These are phyloP conservation scores for Mythimna impura DNA, from an alignment of 2,888 invertebrate genomes.

Conservation along the genomic window DNA sequence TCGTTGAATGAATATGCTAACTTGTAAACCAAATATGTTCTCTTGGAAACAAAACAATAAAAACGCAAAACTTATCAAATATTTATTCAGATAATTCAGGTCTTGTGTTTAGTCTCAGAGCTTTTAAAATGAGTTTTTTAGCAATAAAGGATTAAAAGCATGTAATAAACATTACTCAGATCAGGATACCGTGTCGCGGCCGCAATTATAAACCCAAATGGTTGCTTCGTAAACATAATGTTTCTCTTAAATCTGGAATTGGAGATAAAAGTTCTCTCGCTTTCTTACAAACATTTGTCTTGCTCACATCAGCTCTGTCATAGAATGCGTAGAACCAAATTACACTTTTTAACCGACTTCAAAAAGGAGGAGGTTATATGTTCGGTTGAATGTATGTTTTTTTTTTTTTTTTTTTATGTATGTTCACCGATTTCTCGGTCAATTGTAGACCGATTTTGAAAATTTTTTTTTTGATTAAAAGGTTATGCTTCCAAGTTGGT, in stretches of 20 bases:
- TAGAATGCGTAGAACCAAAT: neutral
- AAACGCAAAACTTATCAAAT: slow-evolving; percentile 36
- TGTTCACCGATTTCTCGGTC: too few relatives aligned
- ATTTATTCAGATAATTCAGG: slow-evolving; percentile 26
- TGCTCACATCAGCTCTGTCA: neutral
- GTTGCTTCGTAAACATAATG: slow-evolving; percentile 1
- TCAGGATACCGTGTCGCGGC: slow-evolving; percentile 5
- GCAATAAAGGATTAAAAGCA: slow-evolving; percentile 29
- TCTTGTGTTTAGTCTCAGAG: slow-evolving; percentile 18
- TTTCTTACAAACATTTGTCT: neutral
- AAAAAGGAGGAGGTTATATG: too few relatives aligned
- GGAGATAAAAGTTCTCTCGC: neutral
- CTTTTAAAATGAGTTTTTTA: slow-evolving; percentile 32
- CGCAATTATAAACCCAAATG: slow-evolving; percentile 25
- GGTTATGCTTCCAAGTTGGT: too few relatives aligned
- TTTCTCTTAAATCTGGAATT: neutral
- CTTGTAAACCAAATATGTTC: slow-evolving; percentile 21
- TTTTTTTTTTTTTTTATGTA: too few relatives aligned
- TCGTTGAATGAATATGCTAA: slow-evolving; percentile 45
- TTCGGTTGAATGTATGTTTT: too few relatives aligned
- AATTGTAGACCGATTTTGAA: too few relatives aligned
- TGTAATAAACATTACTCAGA: slow-evolving; percentile 30
- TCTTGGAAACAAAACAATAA: slow-evolving; percentile 22
- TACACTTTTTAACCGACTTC: neutral
- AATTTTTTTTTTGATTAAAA: too few relatives aligned